phyloP scores from a whole-genome alignment of 2,797 vertebrate genomes.

The Helostoma temminkii region DNA sequence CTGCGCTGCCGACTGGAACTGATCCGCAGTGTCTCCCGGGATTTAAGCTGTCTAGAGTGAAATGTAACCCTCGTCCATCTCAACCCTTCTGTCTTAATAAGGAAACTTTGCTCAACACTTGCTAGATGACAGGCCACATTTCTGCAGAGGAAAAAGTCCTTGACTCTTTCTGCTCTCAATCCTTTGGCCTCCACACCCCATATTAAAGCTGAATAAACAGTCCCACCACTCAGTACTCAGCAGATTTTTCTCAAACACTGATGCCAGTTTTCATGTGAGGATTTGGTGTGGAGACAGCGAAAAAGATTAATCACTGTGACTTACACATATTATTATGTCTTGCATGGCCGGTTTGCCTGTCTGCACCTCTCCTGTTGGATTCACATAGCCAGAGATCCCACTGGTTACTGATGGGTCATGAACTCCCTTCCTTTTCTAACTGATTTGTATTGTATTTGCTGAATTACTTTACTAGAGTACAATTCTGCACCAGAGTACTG shows the following conservation, averaged over 20 bases:
- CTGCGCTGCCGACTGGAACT: conserved; percentile 64
- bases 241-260: conserved; percentile 53
- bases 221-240: conserved; percentile 52
- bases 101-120: conserved; percentile 70
- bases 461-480: neutral
- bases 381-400: conserved; percentile 28
- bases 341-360: conserved; percentile 15
- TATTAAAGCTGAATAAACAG: conserved; percentile 84
- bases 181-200: conserved; percentile 69
- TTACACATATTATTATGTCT: conserved; percentile 19
- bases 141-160: conserved; percentile 56
- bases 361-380: neutral
- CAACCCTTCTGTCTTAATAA: conserved; percentile 75
- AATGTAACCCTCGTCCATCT: conserved; percentile 68
- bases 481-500: neutral
- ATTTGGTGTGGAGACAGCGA: conserved; percentile 39
- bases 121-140: conserved; percentile 67
- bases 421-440: neutral
- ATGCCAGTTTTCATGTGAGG: conserved; percentile 50
- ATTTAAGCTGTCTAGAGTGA: conserved; percentile 70
- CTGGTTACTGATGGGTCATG: conserved; percentile 22
- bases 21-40: conserved; percentile 57
- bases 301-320: conserved; percentile 44
- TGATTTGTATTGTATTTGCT: neutral
- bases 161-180: conserved; percentile 55